Conservation (phyloP, 2,113 vertebrate genomes). For the Esox niger region DNA sequence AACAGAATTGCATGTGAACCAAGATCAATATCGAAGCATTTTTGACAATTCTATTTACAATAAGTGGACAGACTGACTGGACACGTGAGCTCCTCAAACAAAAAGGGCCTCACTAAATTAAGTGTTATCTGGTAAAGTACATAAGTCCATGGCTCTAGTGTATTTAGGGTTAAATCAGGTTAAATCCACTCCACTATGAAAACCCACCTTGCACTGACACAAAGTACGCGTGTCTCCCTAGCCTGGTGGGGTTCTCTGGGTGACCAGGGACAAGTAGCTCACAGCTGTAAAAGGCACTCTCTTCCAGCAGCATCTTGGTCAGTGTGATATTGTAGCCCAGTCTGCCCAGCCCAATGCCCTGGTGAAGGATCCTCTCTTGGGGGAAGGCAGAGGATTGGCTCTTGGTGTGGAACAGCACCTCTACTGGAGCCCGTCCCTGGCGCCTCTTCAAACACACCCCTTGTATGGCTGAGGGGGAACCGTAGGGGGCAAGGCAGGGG, state of each 20-base stretch:
- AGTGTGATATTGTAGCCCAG: constrained; percentile 60
- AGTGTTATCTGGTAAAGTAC: too few species aligned
- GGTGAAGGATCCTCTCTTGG: constrained; percentile 25
- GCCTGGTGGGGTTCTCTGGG: constrained; percentile 14
- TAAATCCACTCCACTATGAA: background rate
- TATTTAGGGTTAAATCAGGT: too few species aligned
- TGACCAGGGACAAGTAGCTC: constrained; percentile 45
- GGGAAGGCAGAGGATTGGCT: constrained; percentile 13
- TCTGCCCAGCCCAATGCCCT: constrained; percentile 28
- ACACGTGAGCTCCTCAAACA: too few species aligned
- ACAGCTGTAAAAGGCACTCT: constrained; percentile 66
- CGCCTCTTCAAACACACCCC: constrained; percentile 53
- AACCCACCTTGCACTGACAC: constrained; percentile 67
- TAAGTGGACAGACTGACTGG: too few species aligned
- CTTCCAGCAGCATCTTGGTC: constrained; percentile 53
- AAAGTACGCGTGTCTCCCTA: constrained; percentile 47
- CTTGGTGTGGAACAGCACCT: constrained; percentile 60
- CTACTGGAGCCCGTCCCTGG: constrained; percentile 22
- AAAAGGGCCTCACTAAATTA: too few species aligned
- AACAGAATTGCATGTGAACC: too few species aligned
- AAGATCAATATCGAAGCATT: too few species aligned
- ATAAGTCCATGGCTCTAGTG: too few species aligned
- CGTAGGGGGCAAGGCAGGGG: constrained; percentile 40
- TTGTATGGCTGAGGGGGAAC: constrained; percentile 31
- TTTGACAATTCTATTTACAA: too few species aligned